Base-by-base conservation (phyloP, 2,888 invertebrate species). In the Drosophila setosimentum region DNA sequence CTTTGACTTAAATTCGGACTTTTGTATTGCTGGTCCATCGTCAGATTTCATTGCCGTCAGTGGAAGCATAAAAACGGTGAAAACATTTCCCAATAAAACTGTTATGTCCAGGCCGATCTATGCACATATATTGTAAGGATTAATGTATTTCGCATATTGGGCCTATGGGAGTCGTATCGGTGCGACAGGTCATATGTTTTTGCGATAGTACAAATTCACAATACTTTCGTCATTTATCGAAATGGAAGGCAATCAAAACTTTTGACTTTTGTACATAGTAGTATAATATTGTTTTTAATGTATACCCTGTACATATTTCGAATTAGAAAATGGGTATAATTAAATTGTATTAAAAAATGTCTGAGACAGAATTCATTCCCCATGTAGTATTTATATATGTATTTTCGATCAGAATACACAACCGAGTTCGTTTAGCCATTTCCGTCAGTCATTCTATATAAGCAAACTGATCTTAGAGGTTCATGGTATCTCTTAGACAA, bases 11-110 rank as follows among this genome's bases (percentile, higher is more conserved):
- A 62, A 68, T 68, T 68, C 53, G 37, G 73, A 60, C 66, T 33
- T 54, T 67, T 75, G 59, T 68, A 63, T 24, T 63, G 72, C 35
- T 48, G 58, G 13, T 37, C 42, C 42, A 33, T 40, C 72, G 78
- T 84, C 67, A 80, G 83, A 80, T 70, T 78, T 78, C 74, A 83
- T 82, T 68, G 78, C 45, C 70, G 71, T 49, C 68, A 29, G 69
- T 58, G 83, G 76, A 73, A 66, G 57, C 68, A 87, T 83, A 64
- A 77, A 79, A 76, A 40, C 54, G 54, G 10, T 0, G 30, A 11
- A 49, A 67, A 58, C 60, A 58, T 45, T 66, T 50, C 50, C 45
- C 40, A 51, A 42, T 68, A 76, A 76, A 75, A 72, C 59, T 51
- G 48, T 64, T 71, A 45, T 61, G 42, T 35, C 30, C n/a, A 24